phyloP scores from a whole-genome alignment of 2,113 vertebrate species.

The Eudyptes chrysolophus region DNA sequence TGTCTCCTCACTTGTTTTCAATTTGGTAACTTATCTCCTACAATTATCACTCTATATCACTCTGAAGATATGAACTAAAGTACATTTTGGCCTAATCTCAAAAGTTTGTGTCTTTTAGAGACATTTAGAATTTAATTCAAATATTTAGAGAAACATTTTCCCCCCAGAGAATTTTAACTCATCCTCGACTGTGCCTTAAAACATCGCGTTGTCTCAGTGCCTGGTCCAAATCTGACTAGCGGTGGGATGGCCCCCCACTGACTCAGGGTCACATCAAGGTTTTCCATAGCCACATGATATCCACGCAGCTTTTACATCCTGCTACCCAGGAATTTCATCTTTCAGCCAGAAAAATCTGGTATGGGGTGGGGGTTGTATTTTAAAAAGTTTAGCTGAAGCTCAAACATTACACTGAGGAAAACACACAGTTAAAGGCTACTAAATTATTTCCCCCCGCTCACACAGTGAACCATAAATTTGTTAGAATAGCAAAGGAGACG shows the following conservation, averaged over 20 bases:
- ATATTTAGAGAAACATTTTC: background rate
- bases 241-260: background rate
- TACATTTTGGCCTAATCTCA: background rate
- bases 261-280: background rate
- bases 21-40: background rate
- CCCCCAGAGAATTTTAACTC: background rate
- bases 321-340: background rate
- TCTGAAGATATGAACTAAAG: background rate
- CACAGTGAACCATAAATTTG: background rate
- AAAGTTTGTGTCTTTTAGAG: background rate
- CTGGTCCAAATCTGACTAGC: background rate
- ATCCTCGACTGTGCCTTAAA: background rate
- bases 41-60: background rate
- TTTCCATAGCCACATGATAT: background rate
- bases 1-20: background rate
- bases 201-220: fast-evolving
- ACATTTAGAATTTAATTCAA: background rate
- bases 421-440: background rate
- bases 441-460: background rate
- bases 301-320: background rate
- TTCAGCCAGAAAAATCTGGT: background rate
- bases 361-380: background rate
- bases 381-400: background rate
- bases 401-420: background rate
- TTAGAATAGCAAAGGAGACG: background rate